Base-by-base conservation (phyloP, 2,888 invertebrate genomes). In the Tanaodytes sp. region DNA sequence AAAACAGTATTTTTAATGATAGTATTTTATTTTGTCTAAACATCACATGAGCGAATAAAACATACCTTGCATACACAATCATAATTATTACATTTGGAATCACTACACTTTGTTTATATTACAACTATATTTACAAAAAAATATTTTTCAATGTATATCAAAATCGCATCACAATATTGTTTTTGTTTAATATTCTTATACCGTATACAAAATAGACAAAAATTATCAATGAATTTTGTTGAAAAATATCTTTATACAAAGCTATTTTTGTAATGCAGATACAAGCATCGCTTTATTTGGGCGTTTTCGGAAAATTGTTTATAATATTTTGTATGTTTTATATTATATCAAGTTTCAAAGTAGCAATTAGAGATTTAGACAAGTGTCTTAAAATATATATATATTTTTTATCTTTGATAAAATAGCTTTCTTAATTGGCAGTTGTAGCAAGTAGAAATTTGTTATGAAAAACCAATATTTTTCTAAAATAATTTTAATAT, bases 1-100 rank as follows among this genome's bases (percentile, higher is more conserved):
- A 19, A 27, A 27, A 14, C 9, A 27, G 8, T 43, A 14, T 43
- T 27, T 43, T 43, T 4, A 43, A n/a, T n/a, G n/a, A n/a, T n/a
- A n/a, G n/a, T n/a, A n/a, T n/a, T 43, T 61, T 72, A 71, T 73
- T 80, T 77, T 74, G 75, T 76, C 77, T 81, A 80, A 77, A 80
- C 79, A 82, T 83, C 82, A 83, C 82, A 83, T 81, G 79, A 77
- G 79, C 65, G 71, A 74, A 75, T 69, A 55, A 70, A 75, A 69
- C 55, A 69, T 69, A 63, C 37, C 45, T 55, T 45, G 66, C 67
- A 31, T 72, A 72, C 52, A 73, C 65, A 70, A 46, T 69, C 54
- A 57, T 71, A 45, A 42, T 72, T 71, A 73, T 75, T 72, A 71
- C 66, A 64, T 31, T 55, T 68, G 52, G 55, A 39, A 61, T 72